A percentile compares a stretch with the other conserved stretches of the same genome.
These are phyloP conservation scores for Numida meleagris DNA, from an alignment of 2,113 vertebrate genomes.

Conservation along the genomic window DNA sequence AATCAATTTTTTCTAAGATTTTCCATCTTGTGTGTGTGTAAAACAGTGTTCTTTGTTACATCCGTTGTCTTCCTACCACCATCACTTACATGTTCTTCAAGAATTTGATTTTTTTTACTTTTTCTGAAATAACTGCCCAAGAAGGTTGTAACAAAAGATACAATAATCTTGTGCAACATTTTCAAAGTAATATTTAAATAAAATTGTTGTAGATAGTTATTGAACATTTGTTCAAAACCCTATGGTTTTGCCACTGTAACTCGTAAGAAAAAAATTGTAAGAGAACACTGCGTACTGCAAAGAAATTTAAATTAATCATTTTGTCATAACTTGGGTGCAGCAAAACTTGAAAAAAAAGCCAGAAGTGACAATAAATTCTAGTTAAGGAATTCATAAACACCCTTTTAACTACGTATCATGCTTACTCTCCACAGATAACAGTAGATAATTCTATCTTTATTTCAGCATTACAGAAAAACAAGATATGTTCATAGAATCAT, in stretches of 20 bases:
- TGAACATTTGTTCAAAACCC: not conserved
- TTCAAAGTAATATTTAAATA: not conserved
- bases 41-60: not conserved
- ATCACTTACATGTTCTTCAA: not conserved
- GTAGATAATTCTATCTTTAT: not conserved
- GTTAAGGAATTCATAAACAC: not conserved
- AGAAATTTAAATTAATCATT: not conserved
- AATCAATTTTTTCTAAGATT: not conserved
- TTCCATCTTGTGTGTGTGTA: not conserved
- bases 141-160: not conserved
- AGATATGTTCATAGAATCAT: not conserved
- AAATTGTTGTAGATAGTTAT: not conserved
- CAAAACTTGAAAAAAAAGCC: not conserved
- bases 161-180: not conserved
- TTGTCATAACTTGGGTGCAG: not conserved
- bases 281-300: not conserved
- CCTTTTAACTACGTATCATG: not conserved
- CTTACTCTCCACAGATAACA: not conserved
- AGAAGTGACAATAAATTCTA: not conserved
- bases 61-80: not conserved
- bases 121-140: not conserved
- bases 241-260: not conserved
- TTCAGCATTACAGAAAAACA: not conserved
- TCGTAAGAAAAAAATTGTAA: not conserved
- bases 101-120: not conserved